phyloP scores from a whole-genome alignment of 1,140 invertebrate genomes.

The Pseudomyrmex flavicornis region DNA sequence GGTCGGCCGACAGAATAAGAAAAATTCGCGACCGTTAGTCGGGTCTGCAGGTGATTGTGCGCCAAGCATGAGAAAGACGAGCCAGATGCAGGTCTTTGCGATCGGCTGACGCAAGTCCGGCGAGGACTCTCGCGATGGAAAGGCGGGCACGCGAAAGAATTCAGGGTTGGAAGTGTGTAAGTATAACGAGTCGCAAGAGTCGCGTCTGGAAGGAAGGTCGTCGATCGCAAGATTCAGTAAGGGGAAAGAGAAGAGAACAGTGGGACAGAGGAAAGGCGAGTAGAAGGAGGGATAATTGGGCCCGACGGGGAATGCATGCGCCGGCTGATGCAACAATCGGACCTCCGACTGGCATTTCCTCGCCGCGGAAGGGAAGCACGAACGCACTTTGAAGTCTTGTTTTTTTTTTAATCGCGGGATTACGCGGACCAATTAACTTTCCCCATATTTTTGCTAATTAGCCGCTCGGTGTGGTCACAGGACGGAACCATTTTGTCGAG shows the following conservation, averaged over 20 bases:
- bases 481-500: not conserved
- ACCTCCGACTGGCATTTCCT: constrained; percentile 56
- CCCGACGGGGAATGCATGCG: constrained; percentile 48
- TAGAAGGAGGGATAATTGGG: constrained; percentile 58
- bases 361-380: constrained; percentile 39
- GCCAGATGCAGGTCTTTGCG: constrained; percentile 13
- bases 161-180: constrained; percentile 71
- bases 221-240: constrained; percentile 52
- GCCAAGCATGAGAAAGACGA: not conserved
- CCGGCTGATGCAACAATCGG: constrained; percentile 69
- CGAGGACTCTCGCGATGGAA: constrained; percentile 67
- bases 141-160: constrained; percentile 69
- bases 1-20: constrained; percentile 28
- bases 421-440: constrained; percentile 12
- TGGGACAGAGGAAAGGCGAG: not conserved
- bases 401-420: not conserved
- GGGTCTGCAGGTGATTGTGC: constrained; percentile 40
- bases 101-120: constrained; percentile 70
- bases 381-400: constrained; percentile 14
- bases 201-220: constrained; percentile 63
- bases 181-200: constrained; percentile 64
- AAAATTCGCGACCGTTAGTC: constrained; percentile 62
- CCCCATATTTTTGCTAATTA: constrained; percentile 10
- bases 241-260: constrained; percentile 3
- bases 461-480: not conserved